These are phyloP conservation scores for Astyanax mexicanus DNA, from an alignment of 2,797 vertebrate species.

Conservation along the genomic window DNA sequence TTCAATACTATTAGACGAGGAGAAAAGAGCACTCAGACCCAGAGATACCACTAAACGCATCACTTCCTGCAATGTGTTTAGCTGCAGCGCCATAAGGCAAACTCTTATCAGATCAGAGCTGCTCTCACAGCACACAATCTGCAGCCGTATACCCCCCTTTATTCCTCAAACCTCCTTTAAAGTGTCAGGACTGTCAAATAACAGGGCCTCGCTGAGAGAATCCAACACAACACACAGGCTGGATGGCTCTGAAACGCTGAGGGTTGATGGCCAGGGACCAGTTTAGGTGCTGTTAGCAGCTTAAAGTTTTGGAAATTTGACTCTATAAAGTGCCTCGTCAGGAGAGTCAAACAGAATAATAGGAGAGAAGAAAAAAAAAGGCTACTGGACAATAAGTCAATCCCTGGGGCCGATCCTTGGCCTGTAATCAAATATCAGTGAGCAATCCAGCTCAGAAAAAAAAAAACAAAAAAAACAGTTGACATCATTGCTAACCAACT, in stretches of 20 bases:
- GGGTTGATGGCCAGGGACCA: neutral
- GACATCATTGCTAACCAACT: no score
- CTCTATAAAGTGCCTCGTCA: slow-evolving; percentile 22
- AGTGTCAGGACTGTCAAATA: slow-evolving; percentile 50
- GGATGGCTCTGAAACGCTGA: neutral
- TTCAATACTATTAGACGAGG: neutral
- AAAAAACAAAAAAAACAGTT: no score
- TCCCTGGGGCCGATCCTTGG: no score
- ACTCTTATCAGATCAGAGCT: slow-evolving; percentile 25
- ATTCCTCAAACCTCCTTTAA: slow-evolving; percentile 49
- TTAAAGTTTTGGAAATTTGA: slow-evolving; percentile 16
- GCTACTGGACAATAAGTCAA: no score
- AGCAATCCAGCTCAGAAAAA: no score
- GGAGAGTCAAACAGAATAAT: neutral
- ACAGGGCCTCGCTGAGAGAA: neutral
- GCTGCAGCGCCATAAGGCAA: slow-evolving; percentile 32
- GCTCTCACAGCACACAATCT: neutral
- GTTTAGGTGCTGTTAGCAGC: slow-evolving; percentile 13
- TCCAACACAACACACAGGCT: neutral
- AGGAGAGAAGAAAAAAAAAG: no score
- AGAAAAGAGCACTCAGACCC: neutral
- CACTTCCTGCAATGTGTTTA: slow-evolving; percentile 1
- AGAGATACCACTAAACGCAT: neutral
- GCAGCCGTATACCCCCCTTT: no score
- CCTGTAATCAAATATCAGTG: no score